Percentiles rank a stretch among this genome's conserved stretches.
phyloP scores from a whole-genome alignment of 2,113 vertebrate genomes.

The Chitala chitala region DNA sequence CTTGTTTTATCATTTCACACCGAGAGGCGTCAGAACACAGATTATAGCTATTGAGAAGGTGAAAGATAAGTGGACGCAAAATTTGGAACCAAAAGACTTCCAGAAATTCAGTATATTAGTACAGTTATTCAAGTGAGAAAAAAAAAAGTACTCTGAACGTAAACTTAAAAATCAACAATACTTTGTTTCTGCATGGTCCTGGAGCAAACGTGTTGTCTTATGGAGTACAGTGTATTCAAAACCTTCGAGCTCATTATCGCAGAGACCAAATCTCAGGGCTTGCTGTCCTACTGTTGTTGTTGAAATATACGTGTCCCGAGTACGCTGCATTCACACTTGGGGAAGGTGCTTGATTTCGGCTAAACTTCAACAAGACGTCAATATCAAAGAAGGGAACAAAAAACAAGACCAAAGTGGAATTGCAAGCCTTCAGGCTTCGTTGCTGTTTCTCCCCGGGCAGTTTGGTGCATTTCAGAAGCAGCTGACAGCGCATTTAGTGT shows the following conservation, averaged over 20 bases:
- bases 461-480: not conserved
- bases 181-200: conserved; percentile 48
- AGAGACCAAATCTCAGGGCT: conserved; percentile 28
- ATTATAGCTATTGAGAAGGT: not conserved
- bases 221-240: conserved; percentile 27
- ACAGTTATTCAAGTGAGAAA: conserved; percentile 9
- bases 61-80: not conserved
- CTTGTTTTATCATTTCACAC: not conserved
- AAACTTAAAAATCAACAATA: not conserved
- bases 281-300: conserved; percentile 25
- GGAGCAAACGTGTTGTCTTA: conserved; percentile 17
- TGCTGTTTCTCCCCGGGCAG: not conserved
- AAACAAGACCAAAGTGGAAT: not conserved
- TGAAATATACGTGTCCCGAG: conserved; percentile 19
- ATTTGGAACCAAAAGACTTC: conserved; percentile 9
- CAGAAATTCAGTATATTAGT: not conserved
- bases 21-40: not conserved
- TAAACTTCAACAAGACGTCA: not conserved
- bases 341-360: not conserved
- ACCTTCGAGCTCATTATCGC: conserved; percentile 23
- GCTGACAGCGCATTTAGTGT: not conserved
- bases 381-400: not conserved
- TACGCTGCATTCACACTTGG: conserved; percentile 32
- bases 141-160: conserved; percentile 5
- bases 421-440: not conserved